These are phyloP conservation scores for Lamellibrachia columna DNA, from an alignment of 2,888 invertebrate genomes.

Conservation along the genomic window DNA sequence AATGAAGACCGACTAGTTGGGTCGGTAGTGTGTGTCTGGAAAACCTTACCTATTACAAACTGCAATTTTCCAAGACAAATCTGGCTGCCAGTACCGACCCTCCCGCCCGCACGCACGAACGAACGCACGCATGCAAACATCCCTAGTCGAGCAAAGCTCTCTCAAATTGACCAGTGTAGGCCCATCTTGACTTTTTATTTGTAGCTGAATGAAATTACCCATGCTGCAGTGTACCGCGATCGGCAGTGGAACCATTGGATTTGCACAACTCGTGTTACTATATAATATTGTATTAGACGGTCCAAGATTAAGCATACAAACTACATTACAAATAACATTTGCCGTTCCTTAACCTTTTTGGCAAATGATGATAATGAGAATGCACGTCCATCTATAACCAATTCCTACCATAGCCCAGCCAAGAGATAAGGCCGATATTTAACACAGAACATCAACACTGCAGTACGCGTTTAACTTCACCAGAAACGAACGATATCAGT, in stretches of 20 bases:
- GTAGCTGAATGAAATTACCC: background rate
- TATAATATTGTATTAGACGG: background rate
- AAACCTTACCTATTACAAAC: background rate
- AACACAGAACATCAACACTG: background rate
- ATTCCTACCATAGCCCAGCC: background rate
- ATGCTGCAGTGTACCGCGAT: background rate
- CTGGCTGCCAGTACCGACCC: background rate
- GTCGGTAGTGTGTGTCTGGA: background rate
- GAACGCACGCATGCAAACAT: background rate
- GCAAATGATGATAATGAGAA: background rate
- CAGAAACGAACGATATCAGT: background rate
- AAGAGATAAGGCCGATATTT: background rate
- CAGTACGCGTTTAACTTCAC: background rate
- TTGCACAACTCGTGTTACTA: background rate
- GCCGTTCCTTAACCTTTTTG: background rate
- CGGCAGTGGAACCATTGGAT: background rate
- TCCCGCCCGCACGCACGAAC: background rate
- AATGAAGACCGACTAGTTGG: background rate
- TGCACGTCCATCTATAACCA: background rate
- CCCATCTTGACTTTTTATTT: background rate
- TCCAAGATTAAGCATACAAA: constrained; percentile 4
- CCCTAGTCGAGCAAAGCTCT: too few relatives aligned
- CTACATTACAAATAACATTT: background rate
- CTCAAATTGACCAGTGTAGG: too few relatives aligned
- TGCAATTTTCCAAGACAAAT: too few relatives aligned